Evolutionary conservation across 1,140 invertebrate species (phyloP).

Genomic region (Tribolium madens): DNA sequence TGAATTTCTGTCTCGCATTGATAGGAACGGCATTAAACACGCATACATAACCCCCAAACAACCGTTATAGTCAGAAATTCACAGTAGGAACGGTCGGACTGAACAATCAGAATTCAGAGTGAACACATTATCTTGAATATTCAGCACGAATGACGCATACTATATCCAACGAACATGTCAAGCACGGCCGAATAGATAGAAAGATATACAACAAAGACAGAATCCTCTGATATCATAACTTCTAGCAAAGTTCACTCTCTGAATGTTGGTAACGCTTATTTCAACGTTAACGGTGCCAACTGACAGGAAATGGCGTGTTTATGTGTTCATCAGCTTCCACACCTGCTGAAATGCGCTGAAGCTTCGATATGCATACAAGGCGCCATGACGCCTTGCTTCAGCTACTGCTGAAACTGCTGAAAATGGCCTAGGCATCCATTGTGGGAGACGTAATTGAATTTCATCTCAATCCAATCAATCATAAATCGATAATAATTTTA

Average conservation of each 20-base stretch:
- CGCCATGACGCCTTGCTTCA: background rate
- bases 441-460: background rate
- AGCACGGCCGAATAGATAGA: slow-evolving; percentile 19
- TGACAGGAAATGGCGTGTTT: slow-evolving; percentile 36
- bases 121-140: slow-evolving; percentile 39
- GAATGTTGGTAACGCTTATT: slow-evolving; percentile 36
- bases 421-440: background rate
- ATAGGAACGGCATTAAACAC: slow-evolving; percentile 22
- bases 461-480: no score
- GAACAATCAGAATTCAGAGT: slow-evolving; percentile 34
- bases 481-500: background rate
- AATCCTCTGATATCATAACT: slow-evolving; percentile 37
- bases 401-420: background rate
- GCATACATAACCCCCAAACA: slow-evolving; percentile 31
- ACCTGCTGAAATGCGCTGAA: slow-evolving; percentile 25
- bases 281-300: slow-evolving; percentile 30
- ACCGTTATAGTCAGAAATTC: slow-evolving; percentile 26
- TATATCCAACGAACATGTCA: slow-evolving; percentile 26
- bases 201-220: slow-evolving; percentile 31
- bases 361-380: slow-evolving; percentile 9
- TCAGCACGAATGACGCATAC: slow-evolving; percentile 32
- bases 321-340: slow-evolving; percentile 38
- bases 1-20: background rate
- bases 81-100: background rate
- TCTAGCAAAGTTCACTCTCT: slow-evolving; percentile 28